Base-by-base conservation (phyloP, 2,888 invertebrate species). In the Gortyna flavago region DNA sequence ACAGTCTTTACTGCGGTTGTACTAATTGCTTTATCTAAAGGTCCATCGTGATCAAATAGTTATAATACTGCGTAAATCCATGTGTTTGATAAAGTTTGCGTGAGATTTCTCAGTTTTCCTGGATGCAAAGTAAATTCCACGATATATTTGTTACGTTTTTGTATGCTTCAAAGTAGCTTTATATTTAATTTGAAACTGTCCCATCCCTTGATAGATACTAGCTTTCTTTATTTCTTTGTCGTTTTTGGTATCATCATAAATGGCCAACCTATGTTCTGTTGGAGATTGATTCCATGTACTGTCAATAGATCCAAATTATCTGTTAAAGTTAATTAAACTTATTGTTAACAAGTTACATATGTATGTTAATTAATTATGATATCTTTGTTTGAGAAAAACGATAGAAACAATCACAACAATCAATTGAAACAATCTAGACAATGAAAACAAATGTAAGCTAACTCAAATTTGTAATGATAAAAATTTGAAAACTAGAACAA, bases 11-110 rank as follows among this genome's bases (percentile, higher is more conserved):
- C 35, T 57, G 29, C 18, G 3, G 54, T 61, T 35, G 25, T 38
- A 38, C 44, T 73, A 81, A 73, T 81, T 81, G 81, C 35, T 54
- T 73, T 81, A 41, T 81, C 41, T 38, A 61, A 62, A 57, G 44
- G 70, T 62, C 38, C 16, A 51, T 57, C 64, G 8, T 83, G 9
- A 25, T 68, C 62, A 77, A 64, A 41, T 13, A 77, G 35, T 77
- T 67, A 65, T 65, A 57, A 44, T 48, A 38, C 44, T 8, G 38
- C n/a, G n/a, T 21, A 64, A 74, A 32, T 62, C 13, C 18, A 62
- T 64, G 25, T 44, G 25, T 3, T 35, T 57, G 32, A 32, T 65
- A 74, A 18, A 6, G 18, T 9, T 64, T 1, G 35, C 44, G 13
- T 48, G n/a, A 57, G n/a, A 48, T 21, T 48, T 65, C 38, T n/a